Evolutionary conservation across 2,113 vertebrate species (phyloP), one percentile per base, ranked within the genome.

Genomic region (Myiozetetes cayanensis): DNA sequence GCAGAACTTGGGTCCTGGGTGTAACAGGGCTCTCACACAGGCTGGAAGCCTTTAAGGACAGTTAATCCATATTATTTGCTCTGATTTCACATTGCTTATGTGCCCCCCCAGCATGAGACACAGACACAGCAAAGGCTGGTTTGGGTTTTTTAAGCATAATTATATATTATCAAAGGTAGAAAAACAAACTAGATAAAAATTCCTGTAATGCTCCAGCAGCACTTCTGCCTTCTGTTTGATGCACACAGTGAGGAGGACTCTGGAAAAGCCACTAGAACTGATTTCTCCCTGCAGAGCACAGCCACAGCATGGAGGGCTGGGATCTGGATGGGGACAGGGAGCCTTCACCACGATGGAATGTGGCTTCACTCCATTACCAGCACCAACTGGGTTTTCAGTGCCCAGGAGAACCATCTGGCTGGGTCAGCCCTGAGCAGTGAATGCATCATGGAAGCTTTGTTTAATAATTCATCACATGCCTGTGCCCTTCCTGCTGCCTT

Each of bases 131-230:
- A 73, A 49, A 84, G 59, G 49, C 46, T 12, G 14, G 4, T 31
- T 89, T 70, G 25, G 15, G 6, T 27, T 39, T 92, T 33, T 31
- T 21, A 90, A 77, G n/a, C 15, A 16, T 19, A 58, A 11, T 87
- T 68, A 47, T 72, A 4, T 49, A 52, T 89, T 79, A 61, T 25
- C 71, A 65, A 82, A 82, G 44, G 41, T 55, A 61, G 58, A 72
- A 85, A 89, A 72, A 0, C 21, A 85, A 72, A 33, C 7, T 2
- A 50, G 43, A 52, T 49, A 58, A 68, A 89, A 67, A 71, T 17
- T 43, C 27, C 24, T 35, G 5, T 24, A 43, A 52, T 0, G 4
- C 41, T n/a, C 28, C 0, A 0, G 71, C 71, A 85, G 81, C 39
- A 3, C 66, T 4, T 35, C 80, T 89, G 80, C 80, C 68, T 85